Conservation (phyloP, 2,888 invertebrate species). For the Ephialtes manifestator region DNA sequence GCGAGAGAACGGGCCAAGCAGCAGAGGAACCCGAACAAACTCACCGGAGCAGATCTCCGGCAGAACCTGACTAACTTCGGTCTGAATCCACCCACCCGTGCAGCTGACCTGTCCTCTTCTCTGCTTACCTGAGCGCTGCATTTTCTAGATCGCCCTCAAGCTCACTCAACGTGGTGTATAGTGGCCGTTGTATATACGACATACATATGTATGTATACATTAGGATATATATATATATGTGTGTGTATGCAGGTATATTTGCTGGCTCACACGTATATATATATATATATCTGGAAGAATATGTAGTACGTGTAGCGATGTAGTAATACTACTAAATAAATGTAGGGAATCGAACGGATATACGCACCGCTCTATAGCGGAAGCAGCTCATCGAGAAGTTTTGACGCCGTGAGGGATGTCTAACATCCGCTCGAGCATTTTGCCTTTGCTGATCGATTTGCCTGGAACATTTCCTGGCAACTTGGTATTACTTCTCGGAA, state of each 20-base stretch:
- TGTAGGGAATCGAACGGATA: constrained; percentile 67
- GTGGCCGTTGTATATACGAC: not conserved
- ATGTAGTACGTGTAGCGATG: not conserved
- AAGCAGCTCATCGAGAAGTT: constrained; percentile 65
- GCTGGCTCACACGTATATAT: constrained; percentile 7
- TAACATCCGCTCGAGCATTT: constrained; percentile 59
- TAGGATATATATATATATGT: constrained; percentile 2
- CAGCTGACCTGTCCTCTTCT: constrained; percentile 78
- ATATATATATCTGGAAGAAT: not conserved
- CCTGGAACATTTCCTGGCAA: constrained; percentile 60
- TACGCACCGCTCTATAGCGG: constrained; percentile 58
- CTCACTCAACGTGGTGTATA: constrained; percentile 22
- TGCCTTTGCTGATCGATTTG: constrained; percentile 62
- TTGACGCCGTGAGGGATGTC: constrained; percentile 59
- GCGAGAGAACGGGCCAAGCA: constrained; percentile 68
- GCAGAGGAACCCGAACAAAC: constrained; percentile 72
- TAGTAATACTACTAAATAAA: constrained; percentile 11
- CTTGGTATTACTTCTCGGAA: constrained; percentile 43
- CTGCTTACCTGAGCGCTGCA: constrained; percentile 72
- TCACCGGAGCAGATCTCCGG: constrained; percentile 83
- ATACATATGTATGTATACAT: constrained; percentile 5
- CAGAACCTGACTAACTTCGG: constrained; percentile 78
- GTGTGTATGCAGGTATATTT: not conserved
- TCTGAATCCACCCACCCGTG: constrained; percentile 78
- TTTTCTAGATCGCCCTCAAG: constrained; percentile 70